Conservation (phyloP, 2,888 invertebrate species). For the Phasia obesa region DNA sequence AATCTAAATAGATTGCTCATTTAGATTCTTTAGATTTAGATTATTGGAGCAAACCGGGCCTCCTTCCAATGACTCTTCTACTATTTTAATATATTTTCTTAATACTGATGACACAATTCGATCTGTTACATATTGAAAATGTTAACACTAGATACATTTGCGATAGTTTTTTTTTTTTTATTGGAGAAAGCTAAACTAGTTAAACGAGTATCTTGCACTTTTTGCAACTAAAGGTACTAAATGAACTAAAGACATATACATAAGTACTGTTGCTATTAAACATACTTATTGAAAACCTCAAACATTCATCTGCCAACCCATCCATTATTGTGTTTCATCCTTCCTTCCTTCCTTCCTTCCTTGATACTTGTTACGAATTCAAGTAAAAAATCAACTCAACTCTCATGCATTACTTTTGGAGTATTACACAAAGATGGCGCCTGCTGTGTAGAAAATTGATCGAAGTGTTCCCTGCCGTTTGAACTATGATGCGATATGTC, state of each 20-base stretch:
- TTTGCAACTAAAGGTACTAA: background rate
- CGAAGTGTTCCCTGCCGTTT: constrained; percentile 83
- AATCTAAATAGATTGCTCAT: too few species aligned
- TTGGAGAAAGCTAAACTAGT: too few species aligned
- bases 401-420: constrained; percentile 58
- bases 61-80: too few species aligned
- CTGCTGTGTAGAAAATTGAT: constrained; percentile 83
- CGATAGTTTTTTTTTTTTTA: too few species aligned
- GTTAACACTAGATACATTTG: too few species aligned
- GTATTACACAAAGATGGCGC: constrained; percentile 77
- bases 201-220: constrained; percentile 9
- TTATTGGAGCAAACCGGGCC: too few species aligned
- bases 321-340: constrained; percentile 28
- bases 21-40: too few species aligned
- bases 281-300: constrained; percentile 41
- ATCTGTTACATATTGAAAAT: too few species aligned
- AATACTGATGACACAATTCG: too few species aligned
- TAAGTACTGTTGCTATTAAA: constrained; percentile 21
- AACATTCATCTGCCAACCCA: constrained; percentile 32
- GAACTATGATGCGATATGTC: constrained; percentile 83
- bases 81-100: too few species aligned
- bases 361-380: constrained; percentile 23
- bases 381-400: constrained; percentile 7
- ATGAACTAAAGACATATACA: background rate
- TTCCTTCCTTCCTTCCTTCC: constrained; percentile 42